Evolutionary conservation across 2,888 invertebrate species (phyloP), one percentile per base, ranked within the genome.

Genomic region (Tetragonula carbonaria): DNA sequence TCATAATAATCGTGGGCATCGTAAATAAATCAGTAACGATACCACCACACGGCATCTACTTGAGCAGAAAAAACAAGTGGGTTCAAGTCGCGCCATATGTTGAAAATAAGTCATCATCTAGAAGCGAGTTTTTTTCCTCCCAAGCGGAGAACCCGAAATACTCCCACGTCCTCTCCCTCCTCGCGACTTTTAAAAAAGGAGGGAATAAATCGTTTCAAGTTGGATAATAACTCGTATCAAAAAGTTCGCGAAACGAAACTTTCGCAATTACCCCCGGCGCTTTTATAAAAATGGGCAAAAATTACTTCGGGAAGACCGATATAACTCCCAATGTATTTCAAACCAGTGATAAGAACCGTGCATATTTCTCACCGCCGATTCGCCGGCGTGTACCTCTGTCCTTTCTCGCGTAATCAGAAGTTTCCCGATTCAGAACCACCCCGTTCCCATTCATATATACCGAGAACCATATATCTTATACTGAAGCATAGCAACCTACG

Each of bases 11-110:
- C 79, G 86, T 86, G 84, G 84, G 91, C 91, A 92, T 91, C 89
- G 86, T 90, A 90, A 93, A 93, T 90, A 89, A 74, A 84, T 77
- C 78, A 59, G 73, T 80, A 86, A 82, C 82, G 84, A 78, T 74
- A 78, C 74, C 77, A 63, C 33, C 73, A n/a, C 67, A 38, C 66
- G 67, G 71, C 28, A 68, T 77, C 71, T 74, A 65, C 74, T 63
- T 59, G 45, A 65, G 71, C 45, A 79, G 71, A 77, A 79, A 82
- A 82, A 77, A 77, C 78, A 80, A 80, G 79, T 80, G 77, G 67
- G 72, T 59, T 45, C 55, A 74, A 76, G 80, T 55, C 53, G 78
- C 76, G 77, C 82, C 87, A 87, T 79, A 78, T 87, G 87, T 82
- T 83, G 82, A 80, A 85, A 80, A 87, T 87, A 83, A 87, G 74